Conservation (phyloP, 2,113 vertebrate genomes). For the Phylloscopus trochilus region DNA sequence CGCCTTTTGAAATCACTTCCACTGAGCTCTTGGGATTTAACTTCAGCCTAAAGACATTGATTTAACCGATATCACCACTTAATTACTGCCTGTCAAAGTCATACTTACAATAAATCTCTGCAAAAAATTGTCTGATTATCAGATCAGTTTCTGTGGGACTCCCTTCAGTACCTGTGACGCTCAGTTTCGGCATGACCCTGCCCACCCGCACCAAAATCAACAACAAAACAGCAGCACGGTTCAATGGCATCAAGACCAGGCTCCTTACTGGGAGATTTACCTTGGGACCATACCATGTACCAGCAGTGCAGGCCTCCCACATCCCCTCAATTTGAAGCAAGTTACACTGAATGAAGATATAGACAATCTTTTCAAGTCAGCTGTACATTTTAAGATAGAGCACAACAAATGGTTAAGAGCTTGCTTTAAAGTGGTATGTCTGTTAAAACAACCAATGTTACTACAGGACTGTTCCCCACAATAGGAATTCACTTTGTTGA, state of each 20-base stretch:
- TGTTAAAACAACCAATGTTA: background rate
- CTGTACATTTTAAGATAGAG: background rate
- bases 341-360: background rate
- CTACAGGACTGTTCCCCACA: background rate
- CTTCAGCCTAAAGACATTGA: background rate
- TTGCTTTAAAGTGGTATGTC: background rate
- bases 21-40: background rate
- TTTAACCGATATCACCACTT: background rate
- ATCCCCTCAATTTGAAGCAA: background rate
- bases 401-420: background rate
- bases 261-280: background rate
- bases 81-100: background rate
- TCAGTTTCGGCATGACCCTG: background rate
- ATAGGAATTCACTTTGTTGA: background rate
- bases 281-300: background rate
- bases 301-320: background rate
- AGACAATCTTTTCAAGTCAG: background rate
- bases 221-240: background rate
- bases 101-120: background rate
- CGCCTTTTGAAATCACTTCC: background rate
- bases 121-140: background rate
- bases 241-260: background rate
- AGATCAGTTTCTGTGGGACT: background rate
- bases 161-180: accelerated
- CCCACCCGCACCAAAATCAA: background rate